These are phyloP conservation scores for Zoanthus gigantus DNA, from an alignment of 92 coral and sea anemone species.

Conservation along the genomic window DNA sequence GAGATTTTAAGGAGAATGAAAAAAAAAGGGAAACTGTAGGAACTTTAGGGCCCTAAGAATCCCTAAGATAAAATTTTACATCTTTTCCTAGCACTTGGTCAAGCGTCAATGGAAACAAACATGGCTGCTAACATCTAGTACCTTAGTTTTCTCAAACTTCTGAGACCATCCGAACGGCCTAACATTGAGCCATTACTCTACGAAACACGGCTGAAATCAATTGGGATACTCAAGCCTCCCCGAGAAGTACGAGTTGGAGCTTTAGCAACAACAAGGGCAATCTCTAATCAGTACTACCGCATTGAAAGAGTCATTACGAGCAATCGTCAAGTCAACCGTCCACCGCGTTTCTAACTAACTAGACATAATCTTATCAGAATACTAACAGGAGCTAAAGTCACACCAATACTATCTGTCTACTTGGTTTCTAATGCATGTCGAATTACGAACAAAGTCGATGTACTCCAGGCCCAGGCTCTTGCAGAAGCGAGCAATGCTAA, in stretches of 20 bases:
- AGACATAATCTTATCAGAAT: constrained; percentile 47
- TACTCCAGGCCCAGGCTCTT: constrained; percentile 15
- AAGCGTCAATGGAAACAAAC: constrained; percentile 30
- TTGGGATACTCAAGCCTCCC: constrained; percentile 48
- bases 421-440: constrained; percentile 42
- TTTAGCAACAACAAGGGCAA: constrained; percentile 32
- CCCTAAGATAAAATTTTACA: background rate
- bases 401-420: constrained; percentile 47
- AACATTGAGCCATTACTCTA: constrained; percentile 23
- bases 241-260: constrained; percentile 47
- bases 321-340: constrained; percentile 35
- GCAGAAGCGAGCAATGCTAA: constrained; percentile 35
- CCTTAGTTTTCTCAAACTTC: constrained; percentile 42
- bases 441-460: constrained; percentile 44
- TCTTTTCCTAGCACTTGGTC: background rate
- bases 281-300: constrained; percentile 31
- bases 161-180: constrained; percentile 51
- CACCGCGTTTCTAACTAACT: constrained; percentile 34
- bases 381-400: constrained; percentile 47
- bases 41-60: too few relatives aligned
- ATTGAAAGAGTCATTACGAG: constrained; percentile 49
- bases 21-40: too few relatives aligned
- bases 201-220: constrained; percentile 28
- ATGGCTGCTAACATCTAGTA: constrained; percentile 44
- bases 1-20: too few relatives aligned